phyloP scores from a whole-genome alignment of 2,888 invertebrate genomes.

The Steromphala cineraria region DNA sequence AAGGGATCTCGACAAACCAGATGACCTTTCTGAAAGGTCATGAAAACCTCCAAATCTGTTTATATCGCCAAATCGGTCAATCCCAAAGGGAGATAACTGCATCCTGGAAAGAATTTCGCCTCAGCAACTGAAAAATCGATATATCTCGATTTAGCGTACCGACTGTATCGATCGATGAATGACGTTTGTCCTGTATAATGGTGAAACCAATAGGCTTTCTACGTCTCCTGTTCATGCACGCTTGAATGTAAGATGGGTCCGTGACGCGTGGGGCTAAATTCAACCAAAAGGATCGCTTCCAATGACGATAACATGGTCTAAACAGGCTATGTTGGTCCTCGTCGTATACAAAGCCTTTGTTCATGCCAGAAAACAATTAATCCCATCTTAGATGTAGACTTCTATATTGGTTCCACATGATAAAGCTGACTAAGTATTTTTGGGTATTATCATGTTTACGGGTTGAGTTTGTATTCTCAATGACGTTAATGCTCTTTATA shows the following conservation, averaged over 20 bases:
- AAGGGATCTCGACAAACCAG: too few species aligned
- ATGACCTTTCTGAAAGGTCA: too few species aligned
- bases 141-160: not conserved
- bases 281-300: not conserved
- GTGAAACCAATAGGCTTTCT: not conserved
- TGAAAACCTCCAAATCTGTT: not conserved
- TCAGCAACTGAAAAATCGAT: not conserved
- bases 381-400: not conserved
- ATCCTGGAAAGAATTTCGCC: not conserved
- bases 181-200: not conserved
- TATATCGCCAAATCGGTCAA: not conserved
- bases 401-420: not conserved
- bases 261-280: not conserved
- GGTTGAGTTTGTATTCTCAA: too few species aligned
- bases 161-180: not conserved
- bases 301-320: not conserved
- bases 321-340: not conserved
- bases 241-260: not conserved
- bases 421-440: too few species aligned
- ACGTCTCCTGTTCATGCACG: not conserved
- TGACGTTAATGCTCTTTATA: too few species aligned
- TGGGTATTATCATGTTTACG: too few species aligned
- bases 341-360: not conserved
- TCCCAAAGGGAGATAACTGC: not conserved
- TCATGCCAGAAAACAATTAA: not conserved